A percentile compares a stretch with the other conserved stretches of the same genome.
Conservation (phyloP, 2,797 vertebrate genomes). For the Pseudochaenichthys georgianus region DNA sequence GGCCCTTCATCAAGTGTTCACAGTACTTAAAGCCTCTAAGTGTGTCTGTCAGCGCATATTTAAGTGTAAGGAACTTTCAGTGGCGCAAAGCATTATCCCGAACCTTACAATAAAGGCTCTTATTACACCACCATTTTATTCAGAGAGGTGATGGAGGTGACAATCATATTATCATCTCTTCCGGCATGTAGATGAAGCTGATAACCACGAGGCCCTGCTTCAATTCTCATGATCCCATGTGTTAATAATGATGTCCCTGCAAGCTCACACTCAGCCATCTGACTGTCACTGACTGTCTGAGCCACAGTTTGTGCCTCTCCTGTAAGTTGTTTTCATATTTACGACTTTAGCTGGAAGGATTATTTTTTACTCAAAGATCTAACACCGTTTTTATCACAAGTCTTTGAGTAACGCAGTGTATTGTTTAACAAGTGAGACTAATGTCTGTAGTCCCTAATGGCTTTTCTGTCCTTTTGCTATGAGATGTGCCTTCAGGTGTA, state of each 20-base stretch:
- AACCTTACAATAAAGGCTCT: conserved; percentile 23
- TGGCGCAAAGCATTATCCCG: conserved; percentile 36
- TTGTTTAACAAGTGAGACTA: conserved; percentile 1
- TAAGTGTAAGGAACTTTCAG: conserved; percentile 39
- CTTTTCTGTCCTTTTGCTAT: conserved; percentile 2
- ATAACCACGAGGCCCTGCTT: conserved; percentile 22
- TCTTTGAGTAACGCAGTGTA: background rate
- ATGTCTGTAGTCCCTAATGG: background rate
- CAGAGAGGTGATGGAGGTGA: conserved; percentile 39
- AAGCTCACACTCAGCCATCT: background rate
- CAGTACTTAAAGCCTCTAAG: conserved; percentile 43
- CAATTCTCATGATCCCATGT: conserved; percentile 5
- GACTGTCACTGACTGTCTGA: background rate
- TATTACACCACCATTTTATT: conserved; percentile 40
- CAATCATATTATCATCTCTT: conserved; percentile 32
- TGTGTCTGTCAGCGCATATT: conserved; percentile 48
- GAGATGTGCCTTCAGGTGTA: background rate
- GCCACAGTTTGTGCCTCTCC: background rate
- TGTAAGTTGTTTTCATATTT: background rate
- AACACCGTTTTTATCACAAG: background rate
- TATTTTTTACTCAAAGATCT: background rate
- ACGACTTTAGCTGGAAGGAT: background rate
- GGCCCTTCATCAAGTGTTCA: conserved; percentile 48
- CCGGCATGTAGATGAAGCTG: background rate
- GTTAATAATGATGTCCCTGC: conserved; percentile 19